Base-by-base conservation (phyloP, 2,888 invertebrate genomes). In the Eudasyphora cyanicolor region DNA sequence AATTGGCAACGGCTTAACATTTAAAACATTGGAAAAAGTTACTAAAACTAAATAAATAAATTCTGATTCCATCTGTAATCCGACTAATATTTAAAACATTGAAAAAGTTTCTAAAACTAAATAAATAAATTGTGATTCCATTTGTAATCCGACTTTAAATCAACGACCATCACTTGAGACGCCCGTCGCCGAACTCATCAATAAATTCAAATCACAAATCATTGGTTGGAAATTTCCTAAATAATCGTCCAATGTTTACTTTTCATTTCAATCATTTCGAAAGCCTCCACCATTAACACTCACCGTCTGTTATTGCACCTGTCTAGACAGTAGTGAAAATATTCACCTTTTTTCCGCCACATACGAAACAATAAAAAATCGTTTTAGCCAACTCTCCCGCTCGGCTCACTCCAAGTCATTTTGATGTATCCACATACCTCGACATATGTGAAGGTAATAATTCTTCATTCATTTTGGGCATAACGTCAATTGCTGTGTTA, bases 401-500 rank as follows among this genome's bases (percentile, higher is more conserved):
- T 14, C 27, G 12, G n/a, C 60, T 19, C 60, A 29, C 60, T 2
- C 60, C 32, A 10, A 6, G 12, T 7, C 14, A 76, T 7, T 21
- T n/a, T 10, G 19, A 51, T n/a, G n/a, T n/a, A n/a, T n/a, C n/a
- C n/a, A n/a, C 24, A 49, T 60, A 32, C n/a, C 14, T 29, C 57
- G 54, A 45, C 35, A 54, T 21, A 51, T 62, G 78, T 64, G 24
- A 78, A 64, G 64, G 51, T 38, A 78, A 78, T 78, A 78, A 71
- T 71, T 78, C 78, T 78, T 78, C 49, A 78, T 78, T 78, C 38
- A 78, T 73, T 78, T 51, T 51, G n/a, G 62, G 35, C 62, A 78
- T 64, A 78, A 78, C 71, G 71, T 71, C 78, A 78, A 78, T 78
- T 71, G 71, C 38, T 45, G 27, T 49, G 27, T 27, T 64, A 76